These are phyloP conservation scores for Rhagium mordax DNA, from an alignment of 2,888 invertebrate species.

Conservation along the genomic window DNA sequence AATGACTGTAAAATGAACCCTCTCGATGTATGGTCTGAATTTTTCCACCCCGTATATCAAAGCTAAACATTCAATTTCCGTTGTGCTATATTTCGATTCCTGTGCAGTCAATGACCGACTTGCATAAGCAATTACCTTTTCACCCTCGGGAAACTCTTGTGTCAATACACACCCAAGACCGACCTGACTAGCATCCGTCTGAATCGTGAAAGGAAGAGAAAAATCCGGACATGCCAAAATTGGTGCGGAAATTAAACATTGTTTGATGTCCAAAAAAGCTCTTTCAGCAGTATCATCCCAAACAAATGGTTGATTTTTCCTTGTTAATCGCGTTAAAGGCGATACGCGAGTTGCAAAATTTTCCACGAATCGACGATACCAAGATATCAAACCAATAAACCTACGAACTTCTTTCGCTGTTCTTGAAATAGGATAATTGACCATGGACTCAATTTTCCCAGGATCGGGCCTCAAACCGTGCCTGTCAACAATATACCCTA, in stretches of 20 bases:
- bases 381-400: background rate
- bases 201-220: background rate
- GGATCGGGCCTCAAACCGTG: background rate
- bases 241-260: no score
- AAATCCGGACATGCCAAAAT: background rate
- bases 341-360: background rate
- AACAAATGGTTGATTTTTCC: background rate
- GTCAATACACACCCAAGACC: background rate
- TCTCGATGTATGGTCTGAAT: background rate
- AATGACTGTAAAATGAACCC: background rate
- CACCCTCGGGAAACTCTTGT: background rate
- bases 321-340: background rate
- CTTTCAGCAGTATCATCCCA: background rate
- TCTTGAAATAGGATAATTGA: background rate
- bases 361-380: no score
- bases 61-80: slow-evolving; percentile 3
- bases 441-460: background rate
- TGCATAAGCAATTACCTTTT: slow-evolving; percentile 10
- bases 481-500: background rate
- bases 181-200: background rate
- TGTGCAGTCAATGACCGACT: background rate
- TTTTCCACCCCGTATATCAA: background rate
- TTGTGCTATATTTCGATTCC: background rate
- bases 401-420: background rate
- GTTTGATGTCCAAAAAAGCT: background rate